Base-by-base conservation (phyloP, 2,888 invertebrate species). In the Hydriomena furcata region DNA sequence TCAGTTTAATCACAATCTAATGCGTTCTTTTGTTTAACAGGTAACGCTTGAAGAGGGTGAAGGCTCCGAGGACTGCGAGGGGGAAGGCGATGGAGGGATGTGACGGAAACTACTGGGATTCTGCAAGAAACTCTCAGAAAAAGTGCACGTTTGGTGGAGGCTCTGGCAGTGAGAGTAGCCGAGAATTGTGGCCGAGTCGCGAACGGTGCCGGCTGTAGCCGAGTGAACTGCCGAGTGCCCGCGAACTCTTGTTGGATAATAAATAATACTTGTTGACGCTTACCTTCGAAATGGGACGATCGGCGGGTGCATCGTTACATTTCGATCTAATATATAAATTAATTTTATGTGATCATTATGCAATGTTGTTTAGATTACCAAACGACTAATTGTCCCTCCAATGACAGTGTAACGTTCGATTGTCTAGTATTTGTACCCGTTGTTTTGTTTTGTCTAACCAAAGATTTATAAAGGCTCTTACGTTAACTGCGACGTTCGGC, bases 61-160 rank as follows among this genome's bases (percentile, higher is more conserved):
- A 66, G 93, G 93, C 65, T 93, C 94, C 45, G 92, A 91, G 71
- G 92, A 92, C 53, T 91, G 91, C 75, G 90, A 91, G 57, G 91
- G 84, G 7, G 90, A 90, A 55, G 91, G 85, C 41, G 92, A 89
- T 62, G 88, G 90, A 92, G 96, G 96, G 85, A 96, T 96, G 95
- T 96, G 96, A 96, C 96, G 96, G 95, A 96, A 95, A 94, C 94
- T 96, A 92, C 93, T 95, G 88, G 95, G 95, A 92, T 94, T 96
- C 91, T 96, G 95, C 92, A 95, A 94, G 92, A 96, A 96, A 93
- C 93, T 96, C 91, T 94, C 95, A 91, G 96, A 96, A 91, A 96
- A 95, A 91, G 94, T 95, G 91, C 95, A 95, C 92, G 95, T 94
- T 90, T 95, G 95, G 95, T 95, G 96, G 95, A 94, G 94, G 89